A percentile compares a stretch with the other conserved stretches of the same genome.
Conservation (phyloP, 1,140 invertebrate genomes). For the Musca domestica region DNA sequence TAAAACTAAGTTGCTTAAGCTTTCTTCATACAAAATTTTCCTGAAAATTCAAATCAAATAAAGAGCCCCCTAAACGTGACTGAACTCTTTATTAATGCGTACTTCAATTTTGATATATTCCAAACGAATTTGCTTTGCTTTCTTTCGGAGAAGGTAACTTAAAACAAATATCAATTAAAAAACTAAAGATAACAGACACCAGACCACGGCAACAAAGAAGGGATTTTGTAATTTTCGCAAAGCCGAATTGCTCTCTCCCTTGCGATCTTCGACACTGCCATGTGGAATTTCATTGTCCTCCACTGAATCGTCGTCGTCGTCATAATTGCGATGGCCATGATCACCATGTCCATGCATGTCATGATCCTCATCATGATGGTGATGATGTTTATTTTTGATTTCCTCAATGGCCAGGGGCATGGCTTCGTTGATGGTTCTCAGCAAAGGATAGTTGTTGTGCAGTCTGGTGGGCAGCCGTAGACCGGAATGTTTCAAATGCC, state of each 20-base stretch:
- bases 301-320: slow-evolving; percentile 49
- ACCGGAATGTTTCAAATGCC: slow-evolving; percentile 29
- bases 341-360: slow-evolving; percentile 29
- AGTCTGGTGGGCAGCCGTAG: slow-evolving; percentile 43
- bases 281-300: slow-evolving; percentile 34
- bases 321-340: slow-evolving; percentile 27
- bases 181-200: background rate
- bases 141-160: background rate
- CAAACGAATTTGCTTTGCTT: no score
- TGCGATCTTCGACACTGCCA: slow-evolving; percentile 26
- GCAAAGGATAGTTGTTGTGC: slow-evolving; percentile 59
- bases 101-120: no score
- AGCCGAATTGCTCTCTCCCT: slow-evolving; percentile 15
- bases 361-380: slow-evolving; percentile 34
- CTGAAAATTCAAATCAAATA: background rate
- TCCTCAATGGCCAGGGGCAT: slow-evolving; percentile 59
- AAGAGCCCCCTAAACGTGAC: no score
- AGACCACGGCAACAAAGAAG: background rate
- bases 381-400: slow-evolving; percentile 53
- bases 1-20: background rate
- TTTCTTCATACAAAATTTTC: background rate
- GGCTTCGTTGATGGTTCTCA: slow-evolving; percentile 65
- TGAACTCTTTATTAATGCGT: no score
- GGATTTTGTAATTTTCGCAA: background rate
- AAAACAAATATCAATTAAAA: background rate